phyloP scores from a whole-genome alignment of 1,140 invertebrate genomes.

The Listronotus bonariensis region DNA sequence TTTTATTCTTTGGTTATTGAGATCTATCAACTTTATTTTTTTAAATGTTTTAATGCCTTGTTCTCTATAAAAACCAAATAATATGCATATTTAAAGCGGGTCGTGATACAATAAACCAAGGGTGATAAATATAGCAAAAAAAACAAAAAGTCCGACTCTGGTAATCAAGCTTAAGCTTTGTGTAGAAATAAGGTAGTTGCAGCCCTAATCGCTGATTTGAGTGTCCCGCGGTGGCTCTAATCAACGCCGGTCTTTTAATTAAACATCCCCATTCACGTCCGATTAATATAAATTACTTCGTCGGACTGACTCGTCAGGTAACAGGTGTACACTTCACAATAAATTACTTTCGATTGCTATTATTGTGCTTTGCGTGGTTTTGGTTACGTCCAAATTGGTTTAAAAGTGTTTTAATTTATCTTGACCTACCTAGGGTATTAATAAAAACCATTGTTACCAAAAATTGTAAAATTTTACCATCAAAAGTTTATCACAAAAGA shows the following conservation, averaged over 20 bases:
- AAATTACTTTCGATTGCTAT: conserved; percentile 13
- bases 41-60: too few relatives aligned
- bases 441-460: too few relatives aligned
- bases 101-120: too few relatives aligned
- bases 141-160: conserved; percentile 10
- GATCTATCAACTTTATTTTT: too few relatives aligned
- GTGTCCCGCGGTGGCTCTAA: conserved; percentile 39
- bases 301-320: conserved; percentile 18
- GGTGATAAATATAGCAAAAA: too few relatives aligned
- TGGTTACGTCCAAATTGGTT: neutral
- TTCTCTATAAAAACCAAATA: too few relatives aligned
- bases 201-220: conserved; percentile 31
- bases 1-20: too few relatives aligned
- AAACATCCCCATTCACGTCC: conserved; percentile 37
- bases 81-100: too few relatives aligned
- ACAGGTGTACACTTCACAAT: conserved; percentile 32
- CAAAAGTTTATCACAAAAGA: too few relatives aligned
- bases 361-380: conserved; percentile 7
- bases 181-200: conserved; percentile 35
- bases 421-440: neutral
- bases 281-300: conserved; percentile 38
- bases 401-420: neutral
- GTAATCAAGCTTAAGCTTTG: conserved; percentile 2
- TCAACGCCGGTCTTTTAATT: conserved; percentile 40
- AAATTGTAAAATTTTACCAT: too few relatives aligned